These are phyloP conservation scores for human (Homo sapiens) DNA, from an alignment of 2,113 vertebrate genomes.

Conservation along the genomic window DNA sequence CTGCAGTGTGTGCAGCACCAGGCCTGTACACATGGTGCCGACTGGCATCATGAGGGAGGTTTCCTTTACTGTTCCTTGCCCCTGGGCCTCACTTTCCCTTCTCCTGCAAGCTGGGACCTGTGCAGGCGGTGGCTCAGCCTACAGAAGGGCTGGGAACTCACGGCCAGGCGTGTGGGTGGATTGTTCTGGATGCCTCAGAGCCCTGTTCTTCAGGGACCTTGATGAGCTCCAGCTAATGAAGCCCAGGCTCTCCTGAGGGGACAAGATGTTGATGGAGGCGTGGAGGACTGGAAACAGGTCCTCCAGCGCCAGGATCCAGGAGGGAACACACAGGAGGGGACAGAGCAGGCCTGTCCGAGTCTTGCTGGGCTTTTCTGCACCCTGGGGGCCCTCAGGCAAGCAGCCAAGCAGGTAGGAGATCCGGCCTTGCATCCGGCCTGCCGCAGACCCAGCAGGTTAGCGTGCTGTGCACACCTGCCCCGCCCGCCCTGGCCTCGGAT, in stretches of 20 bases:
- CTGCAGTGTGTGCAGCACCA: fast-evolving
- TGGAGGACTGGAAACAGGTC: background rate
- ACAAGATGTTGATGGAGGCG: background rate
- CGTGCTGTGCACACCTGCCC: background rate
- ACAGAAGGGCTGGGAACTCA: background rate
- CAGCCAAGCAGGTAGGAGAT: background rate
- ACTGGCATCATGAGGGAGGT: fast-evolving
- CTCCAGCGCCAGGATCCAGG: fast-evolving
- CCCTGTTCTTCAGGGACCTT: background rate
- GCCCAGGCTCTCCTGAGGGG: background rate
- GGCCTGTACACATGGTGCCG: fast-evolving
- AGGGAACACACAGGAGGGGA: too few species aligned
- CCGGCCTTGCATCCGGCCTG: background rate
- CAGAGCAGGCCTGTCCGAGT: background rate
- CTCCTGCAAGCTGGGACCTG: background rate
- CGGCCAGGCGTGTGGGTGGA: background rate
- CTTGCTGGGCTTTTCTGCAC: background rate
- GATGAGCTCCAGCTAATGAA: background rate
- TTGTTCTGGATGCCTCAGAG: background rate
- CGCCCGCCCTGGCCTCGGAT: fast-evolving
- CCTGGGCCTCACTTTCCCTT: background rate
- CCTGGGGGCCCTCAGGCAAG: background rate
- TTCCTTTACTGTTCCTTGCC: background rate
- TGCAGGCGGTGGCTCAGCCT: background rate
- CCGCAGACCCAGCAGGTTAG: background rate